Percentiles rank a stretch among this genome's conserved stretches.
Conservation (phyloP, 2,797 vertebrate species). For the Clarias pachynema region DNA sequence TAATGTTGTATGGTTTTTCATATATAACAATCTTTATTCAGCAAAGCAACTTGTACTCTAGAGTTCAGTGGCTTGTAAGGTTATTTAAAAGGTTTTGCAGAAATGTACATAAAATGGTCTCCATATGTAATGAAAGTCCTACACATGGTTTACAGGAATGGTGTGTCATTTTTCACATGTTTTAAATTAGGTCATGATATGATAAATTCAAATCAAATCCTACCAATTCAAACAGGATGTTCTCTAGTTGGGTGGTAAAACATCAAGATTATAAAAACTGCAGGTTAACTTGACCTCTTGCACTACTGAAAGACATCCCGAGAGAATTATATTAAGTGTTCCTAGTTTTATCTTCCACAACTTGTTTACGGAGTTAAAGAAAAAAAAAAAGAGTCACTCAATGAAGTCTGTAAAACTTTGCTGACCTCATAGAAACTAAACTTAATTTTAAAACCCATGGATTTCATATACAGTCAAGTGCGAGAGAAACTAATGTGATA, state of each 20-base stretch:
- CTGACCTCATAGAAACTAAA: neutral
- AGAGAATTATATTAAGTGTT: neutral
- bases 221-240: neutral
- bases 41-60: neutral
- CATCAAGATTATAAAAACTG: neutral
- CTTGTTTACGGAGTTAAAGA: neutral
- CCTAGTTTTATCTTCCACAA: neutral
- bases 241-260: neutral
- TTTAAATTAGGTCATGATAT: neutral
- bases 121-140: neutral
- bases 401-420: neutral
- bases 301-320: neutral
- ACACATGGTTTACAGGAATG: neutral
- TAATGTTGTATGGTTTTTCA: neutral
- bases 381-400: neutral
- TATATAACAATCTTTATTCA: neutral
- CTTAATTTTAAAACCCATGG: neutral
- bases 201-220: neutral
- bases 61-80: no score
- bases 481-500: neutral
- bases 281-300: neutral
- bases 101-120: neutral
- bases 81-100: neutral
- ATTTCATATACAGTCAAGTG: neutral
- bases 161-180: neutral